Conservation (phyloP, 2,888 invertebrate species). For the Athalia rosae region DNA sequence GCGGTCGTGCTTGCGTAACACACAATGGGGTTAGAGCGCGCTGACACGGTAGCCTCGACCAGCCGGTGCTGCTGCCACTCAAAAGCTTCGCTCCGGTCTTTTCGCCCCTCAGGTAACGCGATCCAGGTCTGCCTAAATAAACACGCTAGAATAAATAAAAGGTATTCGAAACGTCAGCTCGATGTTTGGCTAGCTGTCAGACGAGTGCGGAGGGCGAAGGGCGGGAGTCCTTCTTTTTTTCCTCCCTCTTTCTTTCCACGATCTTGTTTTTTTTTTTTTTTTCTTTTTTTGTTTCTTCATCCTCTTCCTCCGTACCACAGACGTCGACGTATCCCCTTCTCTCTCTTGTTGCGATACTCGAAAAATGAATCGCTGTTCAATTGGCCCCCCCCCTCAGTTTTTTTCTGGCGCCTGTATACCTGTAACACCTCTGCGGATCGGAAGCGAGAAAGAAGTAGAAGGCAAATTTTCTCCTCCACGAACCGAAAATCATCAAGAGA, state of each 20-base stretch:
- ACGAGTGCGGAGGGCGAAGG: conserved; percentile 56
- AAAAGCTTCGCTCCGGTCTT: conserved; percentile 49
- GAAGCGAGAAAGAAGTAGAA: too few relatives aligned
- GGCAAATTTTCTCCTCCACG: neutral
- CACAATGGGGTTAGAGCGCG: conserved; percentile 57
- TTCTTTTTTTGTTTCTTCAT: too few relatives aligned
- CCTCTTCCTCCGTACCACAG: too few relatives aligned
- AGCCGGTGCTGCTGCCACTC: conserved; percentile 58
- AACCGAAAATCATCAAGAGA: too few relatives aligned
- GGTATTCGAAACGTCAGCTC: conserved; percentile 68
- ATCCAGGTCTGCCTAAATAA: conserved; percentile 71
- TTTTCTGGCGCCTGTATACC: conserved; percentile 56
- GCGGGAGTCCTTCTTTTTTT: conserved; percentile 17
- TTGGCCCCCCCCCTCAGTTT: conserved; percentile 59
- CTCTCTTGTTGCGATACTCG: too few relatives aligned
- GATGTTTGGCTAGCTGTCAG: conserved; percentile 71
- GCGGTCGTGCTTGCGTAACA: conserved; percentile 25
- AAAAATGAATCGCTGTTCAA: conserved; percentile 64
- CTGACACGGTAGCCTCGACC: conserved; percentile 62
- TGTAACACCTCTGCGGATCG: too few relatives aligned
- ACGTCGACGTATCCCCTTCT: too few relatives aligned
- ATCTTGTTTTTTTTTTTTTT: too few relatives aligned
- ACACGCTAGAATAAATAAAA: conserved; percentile 71
- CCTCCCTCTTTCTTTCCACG: too few relatives aligned
- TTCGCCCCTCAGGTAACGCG: conserved; percentile 66